Percentiles rank a stretch among this genome's conserved stretches.
These are phyloP conservation scores for Drosophila lacertosa DNA, from an alignment of 1,140 invertebrate species.

Conservation along the genomic window DNA sequence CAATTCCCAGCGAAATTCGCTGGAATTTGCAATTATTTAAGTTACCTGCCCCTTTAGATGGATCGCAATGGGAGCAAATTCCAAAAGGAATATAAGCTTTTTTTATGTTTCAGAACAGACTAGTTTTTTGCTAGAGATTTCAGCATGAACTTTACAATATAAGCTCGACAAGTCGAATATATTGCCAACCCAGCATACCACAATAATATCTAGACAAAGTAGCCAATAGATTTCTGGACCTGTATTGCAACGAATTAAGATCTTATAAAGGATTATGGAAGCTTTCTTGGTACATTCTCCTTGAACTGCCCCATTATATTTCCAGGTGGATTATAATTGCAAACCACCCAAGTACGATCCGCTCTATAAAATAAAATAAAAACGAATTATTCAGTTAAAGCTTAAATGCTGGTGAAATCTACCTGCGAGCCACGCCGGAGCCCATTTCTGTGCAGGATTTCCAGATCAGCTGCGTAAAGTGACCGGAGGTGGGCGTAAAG, in stretches of 20 bases:
- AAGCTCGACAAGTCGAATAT: too few species aligned
- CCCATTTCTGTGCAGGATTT: constrained; percentile 88
- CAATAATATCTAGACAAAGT: too few species aligned
- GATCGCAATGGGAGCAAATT: not conserved
- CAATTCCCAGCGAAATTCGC: not conserved
- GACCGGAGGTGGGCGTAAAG: constrained; percentile 84
- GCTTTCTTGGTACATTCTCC: constrained; percentile 87
- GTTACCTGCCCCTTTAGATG: not conserved
- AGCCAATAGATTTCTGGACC: constrained; percentile 39
- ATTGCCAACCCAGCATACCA: too few species aligned
- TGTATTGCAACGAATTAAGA: not conserved
- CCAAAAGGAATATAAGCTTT: not conserved
- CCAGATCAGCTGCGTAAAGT: constrained; percentile 91
- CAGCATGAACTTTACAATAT: too few species aligned
- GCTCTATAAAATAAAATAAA: constrained; percentile 41
- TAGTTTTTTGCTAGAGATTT: too few species aligned
- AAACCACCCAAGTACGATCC: constrained; percentile 86
- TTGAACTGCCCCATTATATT: constrained; percentile 89
- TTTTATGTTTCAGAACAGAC: too few species aligned
- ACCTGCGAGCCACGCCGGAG: constrained; percentile 86
- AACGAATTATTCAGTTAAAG: not conserved
- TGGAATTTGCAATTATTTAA: not conserved
- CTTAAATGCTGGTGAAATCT: not conserved
- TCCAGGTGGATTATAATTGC: constrained; percentile 91
- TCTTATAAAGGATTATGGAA: constrained; percentile 4